phyloP scores from a whole-genome alignment of 1,140 invertebrate genomes.

The Pogonus chalceus region DNA sequence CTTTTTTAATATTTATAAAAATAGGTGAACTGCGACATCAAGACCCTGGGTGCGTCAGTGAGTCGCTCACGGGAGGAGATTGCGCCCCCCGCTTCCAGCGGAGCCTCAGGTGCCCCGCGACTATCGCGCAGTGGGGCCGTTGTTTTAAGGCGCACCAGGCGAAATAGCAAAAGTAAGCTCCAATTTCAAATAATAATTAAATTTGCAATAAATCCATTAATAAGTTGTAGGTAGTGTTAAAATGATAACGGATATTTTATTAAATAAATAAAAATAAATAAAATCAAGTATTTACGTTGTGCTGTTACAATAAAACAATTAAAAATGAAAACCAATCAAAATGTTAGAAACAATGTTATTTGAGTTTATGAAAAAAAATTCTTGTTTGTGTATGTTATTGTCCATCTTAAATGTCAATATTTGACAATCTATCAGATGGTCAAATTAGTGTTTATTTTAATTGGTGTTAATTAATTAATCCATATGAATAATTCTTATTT shows the following conservation, averaged over 20 bases:
- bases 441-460: too few species aligned
- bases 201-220: too few species aligned
- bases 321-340: background rate
- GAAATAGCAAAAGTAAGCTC: slow-evolving; percentile 34
- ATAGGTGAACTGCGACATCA: background rate
- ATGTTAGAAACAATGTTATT: slow-evolving; percentile 8
- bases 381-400: too few species aligned
- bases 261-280: too few species aligned
- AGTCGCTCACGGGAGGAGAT: slow-evolving; percentile 21
- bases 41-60: slow-evolving; percentile 16
- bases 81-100: slow-evolving; percentile 16
- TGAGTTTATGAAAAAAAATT: too few species aligned
- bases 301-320: background rate
- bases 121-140: slow-evolving; percentile 27
- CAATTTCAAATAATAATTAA: background rate
- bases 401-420: too few species aligned
- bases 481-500: too few species aligned
- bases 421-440: too few species aligned
- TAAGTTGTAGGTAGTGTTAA: too few species aligned
- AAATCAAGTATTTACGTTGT: background rate
- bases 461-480: too few species aligned
- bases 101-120: slow-evolving; percentile 15
- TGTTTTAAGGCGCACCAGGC: slow-evolving; percentile 34
- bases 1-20: too few species aligned
- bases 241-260: too few species aligned